Evolutionary conservation across 2,888 invertebrate species (phyloP).

Genomic region (Spicauda simplicius): DNA sequence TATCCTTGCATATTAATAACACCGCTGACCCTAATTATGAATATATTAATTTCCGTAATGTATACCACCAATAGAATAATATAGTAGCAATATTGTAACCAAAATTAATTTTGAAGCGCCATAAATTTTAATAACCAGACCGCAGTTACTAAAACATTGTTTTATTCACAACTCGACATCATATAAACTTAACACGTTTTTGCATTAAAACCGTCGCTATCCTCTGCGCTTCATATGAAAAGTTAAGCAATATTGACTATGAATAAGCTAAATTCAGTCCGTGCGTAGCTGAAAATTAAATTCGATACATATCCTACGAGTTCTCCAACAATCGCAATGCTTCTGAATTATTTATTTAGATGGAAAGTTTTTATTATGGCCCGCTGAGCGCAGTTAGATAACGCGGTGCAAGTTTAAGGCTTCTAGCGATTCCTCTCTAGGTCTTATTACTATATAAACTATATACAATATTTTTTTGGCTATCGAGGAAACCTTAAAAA

Average conservation of each 20-base stretch:
- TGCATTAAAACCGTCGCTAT: slow-evolving; percentile 21
- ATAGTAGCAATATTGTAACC: background rate
- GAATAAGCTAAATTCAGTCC: slow-evolving; percentile 18
- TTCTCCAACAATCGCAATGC: slow-evolving; percentile 21
- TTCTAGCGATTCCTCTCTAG: background rate
- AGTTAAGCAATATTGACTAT: slow-evolving; percentile 23
- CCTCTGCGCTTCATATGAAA: slow-evolving; percentile 16
- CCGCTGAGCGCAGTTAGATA: slow-evolving; percentile 20
- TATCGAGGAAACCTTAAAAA: too few species aligned
- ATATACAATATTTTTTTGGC: too few species aligned
- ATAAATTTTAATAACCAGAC: background rate
- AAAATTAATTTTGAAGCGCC: background rate
- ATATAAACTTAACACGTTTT: background rate
- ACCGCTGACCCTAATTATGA: too few species aligned
- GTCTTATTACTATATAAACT: background rate
- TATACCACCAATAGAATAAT: background rate
- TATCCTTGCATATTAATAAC: too few species aligned
- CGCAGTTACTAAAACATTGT: background rate
- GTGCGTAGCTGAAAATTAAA: slow-evolving; percentile 33
- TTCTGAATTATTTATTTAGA: slow-evolving; percentile 37
- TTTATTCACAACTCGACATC: background rate
- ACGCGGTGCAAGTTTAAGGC: background rate
- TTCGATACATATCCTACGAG: slow-evolving; percentile 29
- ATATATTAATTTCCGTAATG: too few species aligned
- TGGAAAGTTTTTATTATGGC: slow-evolving; percentile 34